Percentiles rank a stretch among this genome's conserved stretches.
These are phyloP conservation scores for Sturnus vulgaris DNA, from an alignment of 2,113 vertebrate species.

Conservation along the genomic window DNA sequence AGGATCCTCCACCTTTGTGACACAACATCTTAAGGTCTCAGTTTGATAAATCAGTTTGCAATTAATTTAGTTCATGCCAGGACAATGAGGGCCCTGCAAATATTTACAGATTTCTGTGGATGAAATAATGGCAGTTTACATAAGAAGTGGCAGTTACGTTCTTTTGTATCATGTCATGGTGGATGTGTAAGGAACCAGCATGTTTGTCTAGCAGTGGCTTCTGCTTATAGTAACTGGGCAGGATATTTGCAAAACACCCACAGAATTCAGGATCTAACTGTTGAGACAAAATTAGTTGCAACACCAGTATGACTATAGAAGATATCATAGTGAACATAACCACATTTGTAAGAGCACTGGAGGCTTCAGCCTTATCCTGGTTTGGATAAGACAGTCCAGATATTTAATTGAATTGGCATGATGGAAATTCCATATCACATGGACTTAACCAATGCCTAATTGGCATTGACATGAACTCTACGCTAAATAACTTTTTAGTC, in stretches of 20 bases:
- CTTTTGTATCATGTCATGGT: background rate
- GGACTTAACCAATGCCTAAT: background rate
- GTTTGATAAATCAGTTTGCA: background rate
- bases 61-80: background rate
- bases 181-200: background rate
- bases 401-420: background rate
- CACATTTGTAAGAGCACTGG: background rate
- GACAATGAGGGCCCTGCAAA: background rate
- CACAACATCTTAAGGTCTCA: background rate
- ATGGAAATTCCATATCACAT: fast-evolving
- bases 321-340: background rate
- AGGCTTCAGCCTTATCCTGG: background rate
- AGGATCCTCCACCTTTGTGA: background rate
- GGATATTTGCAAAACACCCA: background rate
- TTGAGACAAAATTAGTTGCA: background rate
- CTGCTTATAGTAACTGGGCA: background rate
- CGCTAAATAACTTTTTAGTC: background rate
- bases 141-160: background rate
- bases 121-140: background rate
- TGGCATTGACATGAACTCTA: background rate
- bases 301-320: background rate
- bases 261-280: background rate
- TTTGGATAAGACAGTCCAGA: background rate
- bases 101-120: background rate
- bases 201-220: background rate